A percentile compares a stretch with the other conserved stretches of the same genome.
phyloP scores from a whole-genome alignment of 1,140 invertebrate genomes.

The Drosophila melanica region DNA sequence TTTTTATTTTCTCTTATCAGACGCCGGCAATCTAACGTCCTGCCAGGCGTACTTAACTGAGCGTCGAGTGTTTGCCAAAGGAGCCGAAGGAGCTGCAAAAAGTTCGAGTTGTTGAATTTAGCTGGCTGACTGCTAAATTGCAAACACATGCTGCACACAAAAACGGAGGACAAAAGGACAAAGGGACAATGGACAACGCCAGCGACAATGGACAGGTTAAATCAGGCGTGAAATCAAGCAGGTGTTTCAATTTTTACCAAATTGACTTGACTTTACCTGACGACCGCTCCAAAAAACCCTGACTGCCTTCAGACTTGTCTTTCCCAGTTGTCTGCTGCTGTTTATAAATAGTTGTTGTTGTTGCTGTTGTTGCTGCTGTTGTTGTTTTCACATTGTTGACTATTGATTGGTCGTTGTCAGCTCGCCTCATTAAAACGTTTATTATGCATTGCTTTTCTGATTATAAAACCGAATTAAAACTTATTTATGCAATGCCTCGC shows the following conservation, averaged over 20 bases:
- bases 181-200: slow-evolving; percentile 38
- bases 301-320: slow-evolving; percentile 18
- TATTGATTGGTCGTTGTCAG: slow-evolving; percentile 57
- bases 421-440: slow-evolving; percentile 75
- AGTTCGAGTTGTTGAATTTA: slow-evolving; percentile 65
- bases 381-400: slow-evolving; percentile 16
- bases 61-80: slow-evolving; percentile 75
- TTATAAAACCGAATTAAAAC: slow-evolving; percentile 78
- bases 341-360: slow-evolving; percentile 57
- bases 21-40: slow-evolving; percentile 63
- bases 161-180: slow-evolving; percentile 12
- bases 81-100: slow-evolving; percentile 32
- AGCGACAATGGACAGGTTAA: slow-evolving; percentile 77
- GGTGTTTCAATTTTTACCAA: slow-evolving; percentile 82
- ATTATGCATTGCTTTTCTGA: slow-evolving; percentile 78
- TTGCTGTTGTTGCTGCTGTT: slow-evolving; percentile 1
- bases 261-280: slow-evolving; percentile 71
- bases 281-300: slow-evolving; percentile 12
- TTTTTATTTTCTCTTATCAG: slow-evolving; percentile 58
- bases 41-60: slow-evolving; percentile 45
- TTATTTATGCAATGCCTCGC: slow-evolving; percentile 68
- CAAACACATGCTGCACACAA: slow-evolving; percentile 74
- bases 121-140: slow-evolving; percentile 76
- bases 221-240: slow-evolving; percentile 81
- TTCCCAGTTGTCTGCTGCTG: slow-evolving; percentile 21